Percentiles rank a stretch among this genome's conserved stretches.
These are phyloP conservation scores for Ceratina japonica DNA, from an alignment of 1,140 invertebrate genomes.

Conservation along the genomic window DNA sequence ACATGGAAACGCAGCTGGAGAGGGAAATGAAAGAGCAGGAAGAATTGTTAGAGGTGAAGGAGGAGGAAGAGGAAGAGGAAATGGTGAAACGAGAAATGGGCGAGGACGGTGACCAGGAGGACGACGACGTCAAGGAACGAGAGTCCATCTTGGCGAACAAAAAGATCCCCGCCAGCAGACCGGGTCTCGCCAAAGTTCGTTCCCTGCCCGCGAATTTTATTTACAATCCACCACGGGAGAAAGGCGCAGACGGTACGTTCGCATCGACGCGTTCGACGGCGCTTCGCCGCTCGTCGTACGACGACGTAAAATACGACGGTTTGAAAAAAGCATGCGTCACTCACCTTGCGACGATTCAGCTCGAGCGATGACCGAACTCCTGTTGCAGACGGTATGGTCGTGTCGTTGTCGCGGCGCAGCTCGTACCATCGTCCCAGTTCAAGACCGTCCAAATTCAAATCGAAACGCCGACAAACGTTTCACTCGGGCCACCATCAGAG, in stretches of 20 bases:
- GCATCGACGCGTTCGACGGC: no score
- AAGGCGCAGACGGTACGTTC: constrained; percentile 67
- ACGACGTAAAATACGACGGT: background rate
- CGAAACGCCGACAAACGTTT: constrained; percentile 77
- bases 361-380: background rate
- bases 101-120: constrained; percentile 80
- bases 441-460: constrained; percentile 73
- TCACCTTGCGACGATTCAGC: no score
- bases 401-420: constrained; percentile 63
- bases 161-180: constrained; percentile 62
- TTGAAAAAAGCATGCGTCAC: background rate
- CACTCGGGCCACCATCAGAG: constrained; percentile 73
- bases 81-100: constrained; percentile 76
- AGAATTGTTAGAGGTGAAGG: constrained; percentile 83
- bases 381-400: constrained; percentile 66
- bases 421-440: constrained; percentile 63
- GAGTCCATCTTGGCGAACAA: constrained; percentile 52
- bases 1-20: constrained; percentile 94
- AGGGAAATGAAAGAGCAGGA: constrained; percentile 85
- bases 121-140: constrained; percentile 73
- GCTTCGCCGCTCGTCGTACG: no score
- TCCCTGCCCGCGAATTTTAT: constrained; percentile 86
- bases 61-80: constrained; percentile 86
- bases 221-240: constrained; percentile 82
- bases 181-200: constrained; percentile 81